Evolutionary conservation across 2,888 invertebrate species (phyloP).

Genomic region (Epicampocera succincta): DNA sequence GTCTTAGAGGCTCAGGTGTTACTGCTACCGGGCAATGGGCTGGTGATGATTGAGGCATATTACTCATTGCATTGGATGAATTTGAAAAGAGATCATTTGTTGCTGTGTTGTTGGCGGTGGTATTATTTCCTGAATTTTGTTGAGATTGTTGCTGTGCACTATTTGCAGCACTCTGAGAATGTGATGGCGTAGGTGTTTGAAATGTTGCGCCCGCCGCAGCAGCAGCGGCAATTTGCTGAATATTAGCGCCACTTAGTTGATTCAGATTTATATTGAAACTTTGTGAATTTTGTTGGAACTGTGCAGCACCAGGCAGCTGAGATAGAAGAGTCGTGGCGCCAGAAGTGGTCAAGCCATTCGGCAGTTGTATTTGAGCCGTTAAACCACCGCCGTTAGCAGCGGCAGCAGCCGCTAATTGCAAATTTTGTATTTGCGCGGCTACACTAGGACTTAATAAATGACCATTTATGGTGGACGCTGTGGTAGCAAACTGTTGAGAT

Average conservation of each 20-base stretch:
- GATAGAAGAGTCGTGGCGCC: constrained; percentile 75
- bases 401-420: constrained; percentile 79
- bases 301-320: constrained; percentile 78
- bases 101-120: constrained; percentile 59
- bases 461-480: constrained; percentile 78
- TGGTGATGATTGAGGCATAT: constrained; percentile 75
- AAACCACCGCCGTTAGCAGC: constrained; percentile 77
- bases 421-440: constrained; percentile 80
- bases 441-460: constrained; percentile 81
- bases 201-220: constrained; percentile 77
- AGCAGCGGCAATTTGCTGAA: constrained; percentile 79
- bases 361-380: constrained; percentile 82
- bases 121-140: constrained; percentile 52
- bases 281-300: constrained; percentile 80
- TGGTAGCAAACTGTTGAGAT: constrained; percentile 80
- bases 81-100: constrained; percentile 65
- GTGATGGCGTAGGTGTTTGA: constrained; percentile 76
- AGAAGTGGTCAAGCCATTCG: constrained; percentile 80
- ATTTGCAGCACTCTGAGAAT: constrained; percentile 67
- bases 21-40: constrained; percentile 77
- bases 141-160: constrained; percentile 54
- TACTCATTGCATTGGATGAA: constrained; percentile 52
- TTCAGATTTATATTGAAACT: constrained; percentile 79
- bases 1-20: constrained; percentile 78
- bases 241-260: constrained; percentile 79